A percentile compares a stretch with the other conserved stretches of the same genome.
phyloP scores from a whole-genome alignment of 2,113 vertebrate genomes.

The Bubo bubo region DNA sequence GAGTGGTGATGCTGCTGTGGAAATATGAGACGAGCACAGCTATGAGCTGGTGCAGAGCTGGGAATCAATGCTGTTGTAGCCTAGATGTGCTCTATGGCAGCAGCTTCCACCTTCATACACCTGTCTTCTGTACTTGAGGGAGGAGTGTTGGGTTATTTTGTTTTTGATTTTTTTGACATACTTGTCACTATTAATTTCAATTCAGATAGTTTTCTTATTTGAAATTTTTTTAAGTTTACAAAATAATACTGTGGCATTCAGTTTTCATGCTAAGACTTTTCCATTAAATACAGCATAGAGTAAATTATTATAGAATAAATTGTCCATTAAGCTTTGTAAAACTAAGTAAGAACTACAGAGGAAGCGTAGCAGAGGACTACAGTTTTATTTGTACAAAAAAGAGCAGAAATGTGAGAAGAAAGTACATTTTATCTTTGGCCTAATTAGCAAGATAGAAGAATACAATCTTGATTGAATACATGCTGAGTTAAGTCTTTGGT shows the following conservation, averaged over 20 bases:
- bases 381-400: neutral
- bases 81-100: neutral
- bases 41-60: neutral
- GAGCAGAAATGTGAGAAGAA: neutral
- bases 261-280: neutral
- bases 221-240: neutral
- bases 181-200: neutral
- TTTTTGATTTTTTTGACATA: neutral
- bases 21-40: neutral
- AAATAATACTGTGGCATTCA: neutral
- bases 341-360: neutral
- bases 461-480: slow-evolving; percentile 44
- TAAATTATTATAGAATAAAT: neutral
- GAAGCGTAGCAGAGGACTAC: neutral
- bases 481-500: neutral
- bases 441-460: slow-evolving; percentile 24
- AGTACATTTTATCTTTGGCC: neutral
- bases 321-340: neutral
- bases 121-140: neutral
- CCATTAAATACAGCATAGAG: neutral
- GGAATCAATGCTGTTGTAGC: neutral
- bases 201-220: neutral
- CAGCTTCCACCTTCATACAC: neutral
- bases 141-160: neutral
- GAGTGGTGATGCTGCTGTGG: neutral